Conservation (phyloP, 2,888 invertebrate genomes). For the Acrobasis repandana region DNA sequence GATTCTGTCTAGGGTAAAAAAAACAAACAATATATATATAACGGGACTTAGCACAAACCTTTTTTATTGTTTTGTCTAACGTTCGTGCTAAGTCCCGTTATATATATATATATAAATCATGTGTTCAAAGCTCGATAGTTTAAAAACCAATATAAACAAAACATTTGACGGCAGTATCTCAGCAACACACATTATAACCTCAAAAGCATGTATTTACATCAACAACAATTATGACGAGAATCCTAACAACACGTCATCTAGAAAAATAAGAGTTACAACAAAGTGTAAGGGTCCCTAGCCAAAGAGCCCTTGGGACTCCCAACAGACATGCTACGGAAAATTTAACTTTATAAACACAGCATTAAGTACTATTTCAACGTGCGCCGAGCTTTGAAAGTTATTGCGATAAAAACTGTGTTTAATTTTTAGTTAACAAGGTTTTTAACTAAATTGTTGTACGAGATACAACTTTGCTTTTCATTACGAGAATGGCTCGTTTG, state of each 20-base stretch:
- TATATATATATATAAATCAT: too few relatives aligned
- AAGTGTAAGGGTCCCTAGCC: slow-evolving; percentile 2
- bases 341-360: background rate
- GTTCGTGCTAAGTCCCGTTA: too few relatives aligned
- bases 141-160: too few relatives aligned
- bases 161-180: background rate
- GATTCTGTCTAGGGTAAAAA: too few relatives aligned
- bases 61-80: too few relatives aligned
- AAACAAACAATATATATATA: too few relatives aligned
- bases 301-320: slow-evolving; percentile 5
- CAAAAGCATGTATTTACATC: background rate
- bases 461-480: background rate
- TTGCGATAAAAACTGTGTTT: background rate
- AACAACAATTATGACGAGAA: slow-evolving; percentile 14
- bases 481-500: background rate
- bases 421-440: slow-evolving; percentile 1
- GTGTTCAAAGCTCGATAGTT: too few relatives aligned
- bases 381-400: background rate
- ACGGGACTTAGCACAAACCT: too few relatives aligned
- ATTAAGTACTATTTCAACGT: slow-evolving; percentile 5
- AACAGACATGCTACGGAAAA: background rate
- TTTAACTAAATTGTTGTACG: background rate
- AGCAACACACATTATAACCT: background rate
- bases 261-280: slow-evolving; percentile 1
- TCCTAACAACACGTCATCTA: slow-evolving; percentile 1